Conservation (phyloP, 2,113 vertebrate species). For the Passer montanus region DNA sequence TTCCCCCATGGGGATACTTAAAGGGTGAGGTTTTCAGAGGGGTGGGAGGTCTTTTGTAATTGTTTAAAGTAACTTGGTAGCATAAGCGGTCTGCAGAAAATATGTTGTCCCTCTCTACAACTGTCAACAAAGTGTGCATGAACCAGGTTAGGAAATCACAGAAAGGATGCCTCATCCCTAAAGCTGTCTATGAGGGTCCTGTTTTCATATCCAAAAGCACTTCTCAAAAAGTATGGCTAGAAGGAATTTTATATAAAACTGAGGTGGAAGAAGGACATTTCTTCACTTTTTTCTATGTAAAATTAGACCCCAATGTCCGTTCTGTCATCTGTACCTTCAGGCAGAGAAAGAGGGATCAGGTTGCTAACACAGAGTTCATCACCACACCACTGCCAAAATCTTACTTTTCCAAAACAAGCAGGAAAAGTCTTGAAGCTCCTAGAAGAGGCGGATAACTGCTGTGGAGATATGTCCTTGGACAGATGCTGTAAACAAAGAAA, state of each 20-base stretch:
- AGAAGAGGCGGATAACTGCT: neutral
- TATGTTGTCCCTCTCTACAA: neutral
- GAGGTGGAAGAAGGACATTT: neutral
- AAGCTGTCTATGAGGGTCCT: neutral
- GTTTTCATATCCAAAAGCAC: neutral
- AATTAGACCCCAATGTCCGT: rapidly evolving
- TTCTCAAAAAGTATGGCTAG: neutral
- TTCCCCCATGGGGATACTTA: neutral
- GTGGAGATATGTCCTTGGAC: neutral
- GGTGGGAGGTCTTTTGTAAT: neutral
- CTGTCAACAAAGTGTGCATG: neutral
- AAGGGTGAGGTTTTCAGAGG: neutral
- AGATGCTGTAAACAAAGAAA: neutral
- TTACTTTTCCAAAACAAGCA: neutral
- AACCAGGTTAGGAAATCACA: neutral
- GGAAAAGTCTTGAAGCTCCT: neutral
- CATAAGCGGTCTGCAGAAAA: neutral
- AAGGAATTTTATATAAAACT: neutral
- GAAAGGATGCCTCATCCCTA: neutral
- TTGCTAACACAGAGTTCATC: neutral
- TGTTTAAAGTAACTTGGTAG: neutral
- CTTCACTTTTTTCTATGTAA: neutral
- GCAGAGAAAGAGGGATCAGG: neutral
- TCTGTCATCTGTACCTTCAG: neutral
- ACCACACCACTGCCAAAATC: neutral